Evolutionary conservation across 2,888 invertebrate species (phyloP), one percentile per base, ranked within the genome.

Genomic region (Diplolepis rosae): DNA sequence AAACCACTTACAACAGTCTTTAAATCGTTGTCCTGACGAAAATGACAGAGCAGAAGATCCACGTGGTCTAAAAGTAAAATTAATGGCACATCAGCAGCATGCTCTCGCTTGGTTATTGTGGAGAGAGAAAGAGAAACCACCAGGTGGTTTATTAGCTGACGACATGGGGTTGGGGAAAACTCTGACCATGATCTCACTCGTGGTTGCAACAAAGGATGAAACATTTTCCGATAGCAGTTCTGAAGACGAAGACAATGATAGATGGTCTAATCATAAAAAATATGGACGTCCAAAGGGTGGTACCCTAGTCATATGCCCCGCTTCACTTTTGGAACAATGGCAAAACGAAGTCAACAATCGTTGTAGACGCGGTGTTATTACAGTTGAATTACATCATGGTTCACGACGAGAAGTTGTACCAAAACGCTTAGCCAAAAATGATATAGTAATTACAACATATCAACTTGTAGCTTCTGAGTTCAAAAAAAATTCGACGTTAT

Each of bases 311-410:
- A 92, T 99, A 1, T 97, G 97, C 83, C 98, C 98, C 0, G 97
- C 98, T 2, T 96, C 96, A 51, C 91, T 99, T 56, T 90, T 98
- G 69, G 92, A 93, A 79, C 98, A 99, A 87, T 99, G 98, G 98
- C 93, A 94, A 72, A 90, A 89, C 13, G 98, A 98, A 89, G 93
- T 97, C 7, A 85, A 89, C 9, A 91, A 90, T 32, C 93, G 94
- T 82, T 91, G 94, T 65, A 86, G 89, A 48, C 84, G 92, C 6
- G 92, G 93, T 73, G 83, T 91, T 0, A 89, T 97, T 0, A 90
- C 91, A 1, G 92, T 94, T 3, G 89, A 91, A 67, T 85, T 95
- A 39, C 82, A 96, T 90, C 98, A 99, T 89, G 98, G 98, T 0
- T 90, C 92, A 0, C 92, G 93, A 79, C 91, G 97, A 15, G 93